These are phyloP conservation scores for Cepphus grylle DNA, from an alignment of 2,113 vertebrate species.

Conservation along the genomic window DNA sequence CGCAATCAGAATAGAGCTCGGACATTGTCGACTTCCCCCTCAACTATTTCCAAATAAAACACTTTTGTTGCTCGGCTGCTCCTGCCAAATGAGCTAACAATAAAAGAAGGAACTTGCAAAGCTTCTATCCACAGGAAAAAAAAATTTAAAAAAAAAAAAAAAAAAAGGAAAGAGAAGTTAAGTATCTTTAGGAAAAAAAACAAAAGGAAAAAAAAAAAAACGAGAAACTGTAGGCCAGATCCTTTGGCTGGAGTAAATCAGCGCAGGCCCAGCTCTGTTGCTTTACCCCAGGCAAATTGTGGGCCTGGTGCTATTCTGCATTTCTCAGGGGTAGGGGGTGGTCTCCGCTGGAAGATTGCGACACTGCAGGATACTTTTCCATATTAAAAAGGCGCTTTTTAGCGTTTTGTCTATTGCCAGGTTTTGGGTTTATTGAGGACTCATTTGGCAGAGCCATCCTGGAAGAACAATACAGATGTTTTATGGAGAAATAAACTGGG, in stretches of 20 bases:
- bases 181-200: neutral
- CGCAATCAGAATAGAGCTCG: slow-evolving; percentile 13
- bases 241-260: slow-evolving; percentile 47
- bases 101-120: slow-evolving; percentile 61
- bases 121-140: slow-evolving; percentile 14
- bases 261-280: slow-evolving; percentile 3
- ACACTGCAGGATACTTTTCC: slow-evolving; percentile 72
- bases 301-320: slow-evolving; percentile 50
- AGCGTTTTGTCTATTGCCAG: slow-evolving; percentile 67
- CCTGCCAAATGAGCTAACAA: slow-evolving; percentile 68
- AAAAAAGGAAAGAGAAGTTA: neutral
- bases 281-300: slow-evolving; percentile 52
- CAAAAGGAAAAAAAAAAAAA: neutral
- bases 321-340: slow-evolving; percentile 66
- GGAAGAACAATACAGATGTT: slow-evolving; percentile 72
- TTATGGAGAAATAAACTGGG: slow-evolving; percentile 68
- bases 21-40: slow-evolving; percentile 54
- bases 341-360: slow-evolving; percentile 62
- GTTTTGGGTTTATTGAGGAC: slow-evolving; percentile 68
- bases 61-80: slow-evolving; percentile 58
- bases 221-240: slow-evolving; percentile 6
- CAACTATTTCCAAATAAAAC: slow-evolving; percentile 71
- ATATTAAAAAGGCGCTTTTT: slow-evolving; percentile 70
- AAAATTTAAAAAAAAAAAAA: neutral
- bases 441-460: slow-evolving; percentile 69